These are phyloP conservation scores for Catharus fuscescens DNA, from an alignment of 2,113 vertebrate species.

Conservation along the genomic window DNA sequence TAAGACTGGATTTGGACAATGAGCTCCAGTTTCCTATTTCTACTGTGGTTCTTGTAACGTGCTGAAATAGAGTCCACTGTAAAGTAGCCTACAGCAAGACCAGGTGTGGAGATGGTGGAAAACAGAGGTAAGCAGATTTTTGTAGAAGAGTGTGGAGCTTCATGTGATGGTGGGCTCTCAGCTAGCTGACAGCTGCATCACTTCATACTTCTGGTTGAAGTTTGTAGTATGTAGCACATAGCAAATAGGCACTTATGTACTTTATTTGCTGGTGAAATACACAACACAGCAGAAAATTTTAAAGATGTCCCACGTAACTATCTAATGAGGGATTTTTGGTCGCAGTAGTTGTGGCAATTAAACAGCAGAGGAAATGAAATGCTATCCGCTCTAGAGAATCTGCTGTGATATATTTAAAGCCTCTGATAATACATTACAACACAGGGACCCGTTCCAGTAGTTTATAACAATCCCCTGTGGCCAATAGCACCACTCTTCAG, in stretches of 20 bases:
- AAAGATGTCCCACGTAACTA: not conserved
- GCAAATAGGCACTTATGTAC: not conserved
- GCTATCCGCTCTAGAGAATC: not conserved
- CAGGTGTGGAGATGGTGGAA: not conserved
- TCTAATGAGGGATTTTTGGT: not conserved
- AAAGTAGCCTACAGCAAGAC: not conserved
- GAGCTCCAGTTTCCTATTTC: conserved; percentile 20
- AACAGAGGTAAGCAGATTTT: not conserved
- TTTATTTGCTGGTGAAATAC: not conserved
- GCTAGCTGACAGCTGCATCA: not conserved
- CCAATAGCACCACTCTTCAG: not conserved
- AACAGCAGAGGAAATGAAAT: conserved; percentile 18
- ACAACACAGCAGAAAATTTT: not conserved
- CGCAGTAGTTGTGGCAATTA: not conserved
- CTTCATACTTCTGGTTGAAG: not conserved
- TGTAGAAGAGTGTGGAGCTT: not conserved
- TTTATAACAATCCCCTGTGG: not conserved
- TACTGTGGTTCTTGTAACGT: not conserved
- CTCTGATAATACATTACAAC: not conserved
- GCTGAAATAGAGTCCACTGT: not conserved
- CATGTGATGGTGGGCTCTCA: not conserved
- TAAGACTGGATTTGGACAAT: conserved; percentile 53
- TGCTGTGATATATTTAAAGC: not conserved
- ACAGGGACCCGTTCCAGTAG: not conserved
- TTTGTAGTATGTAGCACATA: rapidly evolving